phyloP scores from a whole-genome alignment of 2,113 vertebrate genomes.

The Myotis brandtii region DNA sequence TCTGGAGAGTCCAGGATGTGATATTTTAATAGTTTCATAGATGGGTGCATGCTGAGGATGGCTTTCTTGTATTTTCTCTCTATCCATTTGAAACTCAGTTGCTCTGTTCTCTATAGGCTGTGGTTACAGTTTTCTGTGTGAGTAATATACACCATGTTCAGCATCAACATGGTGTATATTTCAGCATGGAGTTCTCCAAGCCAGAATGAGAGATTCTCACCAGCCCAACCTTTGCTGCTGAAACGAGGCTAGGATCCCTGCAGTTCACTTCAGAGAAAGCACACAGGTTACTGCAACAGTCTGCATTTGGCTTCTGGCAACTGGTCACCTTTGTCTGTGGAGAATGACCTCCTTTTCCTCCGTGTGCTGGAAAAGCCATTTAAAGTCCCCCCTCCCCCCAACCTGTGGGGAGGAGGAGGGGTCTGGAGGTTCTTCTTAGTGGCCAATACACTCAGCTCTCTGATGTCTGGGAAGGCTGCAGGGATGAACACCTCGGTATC shows the following conservation, averaged over 20 bases:
- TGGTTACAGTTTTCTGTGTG: not conserved
- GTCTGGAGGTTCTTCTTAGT: not conserved
- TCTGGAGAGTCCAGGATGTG: not conserved
- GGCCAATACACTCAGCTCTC: not conserved
- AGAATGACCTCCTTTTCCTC: not conserved
- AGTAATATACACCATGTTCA: too few relatives aligned
- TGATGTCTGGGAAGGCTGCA: not conserved
- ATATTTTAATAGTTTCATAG: not conserved
- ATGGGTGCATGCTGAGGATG: not conserved
- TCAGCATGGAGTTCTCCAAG: not conserved
- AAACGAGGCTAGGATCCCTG: not conserved
- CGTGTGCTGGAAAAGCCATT: not conserved
- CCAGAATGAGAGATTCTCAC: not conserved
- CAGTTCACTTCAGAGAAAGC: not conserved
- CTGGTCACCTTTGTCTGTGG: not conserved
- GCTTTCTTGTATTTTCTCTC: not conserved
- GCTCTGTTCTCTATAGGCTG: not conserved
- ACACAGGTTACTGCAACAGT: not conserved
- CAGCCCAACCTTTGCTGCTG: not conserved
- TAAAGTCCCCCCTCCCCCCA: not conserved
- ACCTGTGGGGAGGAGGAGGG: rapidly evolving
- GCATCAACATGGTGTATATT: not conserved
- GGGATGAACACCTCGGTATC: not conserved
- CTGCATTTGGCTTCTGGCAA: not conserved
- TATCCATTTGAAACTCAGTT: not conserved